Percentiles rank a stretch among this genome's conserved stretches.
Evolutionary conservation across 2,797 vertebrate species (phyloP).

Genomic region (Bradypodion pumilum): DNA sequence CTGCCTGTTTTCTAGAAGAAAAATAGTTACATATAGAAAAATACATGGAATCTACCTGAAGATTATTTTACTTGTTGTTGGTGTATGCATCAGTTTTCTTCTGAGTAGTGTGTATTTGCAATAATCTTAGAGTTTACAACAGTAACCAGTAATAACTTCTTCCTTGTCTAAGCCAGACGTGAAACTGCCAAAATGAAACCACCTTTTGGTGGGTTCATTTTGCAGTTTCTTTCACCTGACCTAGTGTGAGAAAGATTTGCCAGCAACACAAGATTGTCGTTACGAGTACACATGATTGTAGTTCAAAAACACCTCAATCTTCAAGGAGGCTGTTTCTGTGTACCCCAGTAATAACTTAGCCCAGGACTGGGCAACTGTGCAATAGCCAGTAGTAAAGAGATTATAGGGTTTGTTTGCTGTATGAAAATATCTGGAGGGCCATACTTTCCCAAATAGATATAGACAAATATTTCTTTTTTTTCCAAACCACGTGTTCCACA

Average conservation of each 20-base stretch:
- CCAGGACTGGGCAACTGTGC: neutral
- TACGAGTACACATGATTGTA: too few relatives aligned
- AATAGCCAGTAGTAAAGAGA: neutral
- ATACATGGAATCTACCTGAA: neutral
- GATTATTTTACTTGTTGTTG: neutral
- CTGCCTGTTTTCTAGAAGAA: neutral
- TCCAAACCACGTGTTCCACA: neutral
- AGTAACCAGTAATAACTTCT: neutral
- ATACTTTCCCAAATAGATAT: neutral
- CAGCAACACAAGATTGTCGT: too few relatives aligned
- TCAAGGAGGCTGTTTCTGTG: too few relatives aligned
- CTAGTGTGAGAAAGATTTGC: too few relatives aligned
- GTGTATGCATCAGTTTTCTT: neutral
- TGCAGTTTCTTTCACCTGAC: too few relatives aligned
- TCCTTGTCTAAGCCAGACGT: too few relatives aligned
- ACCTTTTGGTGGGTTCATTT: too few relatives aligned
- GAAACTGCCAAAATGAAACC: too few relatives aligned
- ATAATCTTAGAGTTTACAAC: neutral
- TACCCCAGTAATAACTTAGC: neutral
- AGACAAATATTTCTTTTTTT: neutral
- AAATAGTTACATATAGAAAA: neutral
- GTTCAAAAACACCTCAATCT: too few relatives aligned
- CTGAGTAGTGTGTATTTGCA: neutral
- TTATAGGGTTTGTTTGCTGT: neutral
- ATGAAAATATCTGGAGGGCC: neutral